Conservation (phyloP, 2,113 vertebrate genomes). For the Hippocampus comes region DNA sequence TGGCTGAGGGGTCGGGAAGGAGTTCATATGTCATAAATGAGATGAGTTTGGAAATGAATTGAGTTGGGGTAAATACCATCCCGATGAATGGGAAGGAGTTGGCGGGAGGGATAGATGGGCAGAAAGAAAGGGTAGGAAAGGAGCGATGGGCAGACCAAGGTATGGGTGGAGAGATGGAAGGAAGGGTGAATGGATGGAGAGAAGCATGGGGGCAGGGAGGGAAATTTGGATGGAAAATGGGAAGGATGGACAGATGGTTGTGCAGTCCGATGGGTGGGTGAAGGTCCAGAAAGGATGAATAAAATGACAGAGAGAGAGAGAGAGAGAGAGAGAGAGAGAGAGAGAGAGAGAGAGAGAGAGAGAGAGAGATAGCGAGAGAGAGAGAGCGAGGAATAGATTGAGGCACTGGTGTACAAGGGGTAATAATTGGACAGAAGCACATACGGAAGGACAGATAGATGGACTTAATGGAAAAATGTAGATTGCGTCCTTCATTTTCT, state of each 20-base stretch:
- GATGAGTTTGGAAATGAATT: too few species aligned
- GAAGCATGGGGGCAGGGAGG: background rate
- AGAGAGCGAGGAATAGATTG: background rate
- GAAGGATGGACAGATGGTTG: background rate
- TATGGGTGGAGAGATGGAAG: background rate
- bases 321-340: background rate
- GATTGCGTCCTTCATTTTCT: slow-evolving; percentile 11
- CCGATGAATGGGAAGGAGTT: too few species aligned
- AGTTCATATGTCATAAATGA: too few species aligned
- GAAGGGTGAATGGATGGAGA: background rate
- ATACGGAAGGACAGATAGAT: background rate
- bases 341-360: background rate
- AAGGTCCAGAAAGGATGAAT: too few species aligned
- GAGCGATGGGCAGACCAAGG: background rate
- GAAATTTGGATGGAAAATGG: background rate
- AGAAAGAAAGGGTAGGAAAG: background rate
- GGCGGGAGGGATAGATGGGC: background rate
- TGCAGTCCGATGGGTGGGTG: too few species aligned
- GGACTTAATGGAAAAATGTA: too few species aligned
- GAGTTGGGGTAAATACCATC: too few species aligned
- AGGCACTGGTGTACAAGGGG: background rate
- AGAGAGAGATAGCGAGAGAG: background rate
- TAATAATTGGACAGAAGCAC: background rate
- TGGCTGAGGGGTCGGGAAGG: background rate
- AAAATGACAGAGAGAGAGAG: too few species aligned